Evolutionary conservation across 2,113 vertebrate species (phyloP).

Genomic region (Oceanodroma tethys): DNA sequence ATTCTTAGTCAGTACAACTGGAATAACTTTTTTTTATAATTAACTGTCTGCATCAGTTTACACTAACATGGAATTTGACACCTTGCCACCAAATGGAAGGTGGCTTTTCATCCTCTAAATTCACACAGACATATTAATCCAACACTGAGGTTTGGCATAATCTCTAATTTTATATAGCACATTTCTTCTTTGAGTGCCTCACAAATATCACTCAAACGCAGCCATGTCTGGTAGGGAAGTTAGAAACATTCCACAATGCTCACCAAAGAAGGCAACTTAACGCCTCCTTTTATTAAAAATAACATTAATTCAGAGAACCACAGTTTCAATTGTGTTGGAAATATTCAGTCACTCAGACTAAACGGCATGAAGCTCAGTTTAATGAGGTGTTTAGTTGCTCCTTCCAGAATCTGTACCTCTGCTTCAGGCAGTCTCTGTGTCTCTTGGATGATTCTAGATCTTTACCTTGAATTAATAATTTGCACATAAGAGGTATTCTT

Average conservation of each 20-base stretch:
- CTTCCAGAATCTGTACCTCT: conserved; percentile 30
- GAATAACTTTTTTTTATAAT: background rate
- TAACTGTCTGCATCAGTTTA: conserved; percentile 35
- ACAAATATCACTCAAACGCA: conserved; percentile 30
- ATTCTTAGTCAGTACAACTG: conserved; percentile 23
- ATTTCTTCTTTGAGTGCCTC: conserved; percentile 45
- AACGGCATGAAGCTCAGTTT: background rate
- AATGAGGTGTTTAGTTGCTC: conserved; percentile 51
- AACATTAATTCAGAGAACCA: conserved; percentile 45
- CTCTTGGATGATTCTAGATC: background rate
- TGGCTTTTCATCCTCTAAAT: conserved; percentile 48
- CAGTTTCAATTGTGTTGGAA: conserved; percentile 58
- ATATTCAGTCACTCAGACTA: conserved; percentile 29
- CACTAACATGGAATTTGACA: conserved; percentile 20
- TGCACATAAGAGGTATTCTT: background rate
- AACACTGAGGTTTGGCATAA: conserved; percentile 51
- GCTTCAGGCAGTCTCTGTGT: background rate
- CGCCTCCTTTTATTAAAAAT: conserved; percentile 58
- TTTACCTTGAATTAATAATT: background rate
- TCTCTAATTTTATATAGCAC: conserved; percentile 45
- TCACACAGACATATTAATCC: conserved; percentile 38
- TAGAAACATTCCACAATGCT: conserved; percentile 37
- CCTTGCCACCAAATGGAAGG: conserved; percentile 29
- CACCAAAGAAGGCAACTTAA: conserved; percentile 55
- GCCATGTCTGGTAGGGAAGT: conserved; percentile 43